Evolutionary conservation across 2,113 vertebrate genomes (phyloP).

Genomic region (Serilophus lunatus): DNA sequence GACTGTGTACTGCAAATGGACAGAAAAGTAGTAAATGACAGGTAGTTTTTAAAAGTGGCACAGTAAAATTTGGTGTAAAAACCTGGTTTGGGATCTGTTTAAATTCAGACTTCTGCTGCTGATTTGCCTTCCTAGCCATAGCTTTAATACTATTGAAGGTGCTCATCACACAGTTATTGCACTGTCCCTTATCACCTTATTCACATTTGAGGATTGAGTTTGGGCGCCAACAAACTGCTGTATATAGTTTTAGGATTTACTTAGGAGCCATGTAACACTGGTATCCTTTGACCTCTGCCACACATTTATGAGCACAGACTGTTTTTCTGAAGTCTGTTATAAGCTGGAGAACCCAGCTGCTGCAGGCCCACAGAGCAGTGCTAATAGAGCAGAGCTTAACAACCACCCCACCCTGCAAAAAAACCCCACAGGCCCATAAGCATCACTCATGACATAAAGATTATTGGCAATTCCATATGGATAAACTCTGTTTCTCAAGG

Average conservation of each 20-base stretch:
- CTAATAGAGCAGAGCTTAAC: not conserved
- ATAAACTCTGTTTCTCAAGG: not conserved
- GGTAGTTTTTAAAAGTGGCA: not conserved
- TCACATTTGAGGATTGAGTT: fast-evolving
- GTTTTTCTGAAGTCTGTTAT: not conserved
- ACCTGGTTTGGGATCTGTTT: not conserved
- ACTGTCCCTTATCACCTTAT: not conserved
- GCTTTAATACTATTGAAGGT: not conserved
- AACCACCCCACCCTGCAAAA: not conserved
- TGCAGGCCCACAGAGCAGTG: not conserved
- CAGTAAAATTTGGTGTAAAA: not conserved
- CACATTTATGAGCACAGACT: not conserved
- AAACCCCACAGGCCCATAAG: not conserved
- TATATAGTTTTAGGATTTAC: not conserved
- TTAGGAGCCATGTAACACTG: not conserved
- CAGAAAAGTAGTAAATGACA: not conserved
- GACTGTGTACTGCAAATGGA: not conserved
- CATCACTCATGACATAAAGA: not conserved
- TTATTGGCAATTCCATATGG: not conserved
- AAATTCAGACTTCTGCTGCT: not conserved
- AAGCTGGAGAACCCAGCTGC: not conserved
- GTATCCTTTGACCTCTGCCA: not conserved
- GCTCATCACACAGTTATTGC: not conserved
- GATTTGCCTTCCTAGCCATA: not conserved
- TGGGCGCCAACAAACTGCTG: not conserved